Percentiles rank a stretch among this genome's conserved stretches.
Conservation (phyloP, 2,113 vertebrate genomes). For the Phycodurus eques region DNA sequence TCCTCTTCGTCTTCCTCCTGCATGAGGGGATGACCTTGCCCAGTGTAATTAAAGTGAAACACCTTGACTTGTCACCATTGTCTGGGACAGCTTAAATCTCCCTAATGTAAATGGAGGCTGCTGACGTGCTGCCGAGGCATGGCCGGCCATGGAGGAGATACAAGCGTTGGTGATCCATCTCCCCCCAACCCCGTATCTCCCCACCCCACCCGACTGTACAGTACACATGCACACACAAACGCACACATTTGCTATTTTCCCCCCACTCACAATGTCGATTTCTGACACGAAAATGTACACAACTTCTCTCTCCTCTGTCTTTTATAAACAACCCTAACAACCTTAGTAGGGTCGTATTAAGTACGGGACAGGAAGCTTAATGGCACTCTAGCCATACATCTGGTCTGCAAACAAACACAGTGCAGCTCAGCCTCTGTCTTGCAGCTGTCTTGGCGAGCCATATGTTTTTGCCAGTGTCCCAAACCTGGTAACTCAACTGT, state of each 20-base stretch:
- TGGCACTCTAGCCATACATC: not conserved
- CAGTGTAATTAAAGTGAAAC: conserved; percentile 82
- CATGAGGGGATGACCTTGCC: conserved; percentile 77
- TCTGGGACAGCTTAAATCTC: conserved; percentile 83
- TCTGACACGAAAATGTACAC: conserved; percentile 3
- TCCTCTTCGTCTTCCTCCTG: conserved; percentile 41
- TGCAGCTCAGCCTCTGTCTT: not conserved
- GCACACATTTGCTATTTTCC: conserved; percentile 7
- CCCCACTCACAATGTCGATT: not conserved
- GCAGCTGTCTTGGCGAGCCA: too few species aligned
- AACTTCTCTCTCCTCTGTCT: conserved; percentile 20
- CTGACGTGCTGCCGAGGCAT: conserved; percentile 69
- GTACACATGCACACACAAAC: conserved; percentile 21
- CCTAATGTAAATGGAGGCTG: conserved; percentile 79
- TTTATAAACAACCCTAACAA: conserved; percentile 19
- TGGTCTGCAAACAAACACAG: not conserved
- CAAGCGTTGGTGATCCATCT: conserved; percentile 77
- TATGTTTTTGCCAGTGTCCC: too few species aligned
- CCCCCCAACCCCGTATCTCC: conserved; percentile 23
- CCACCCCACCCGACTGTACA: not conserved
- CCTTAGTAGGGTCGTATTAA: too few species aligned
- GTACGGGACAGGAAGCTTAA: not conserved
- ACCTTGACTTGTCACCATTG: conserved; percentile 82
- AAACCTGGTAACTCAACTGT: too few species aligned
- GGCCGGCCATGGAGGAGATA: conserved; percentile 75